Evolutionary conservation across 2,888 invertebrate species (phyloP).

Genomic region (Drosophila mercatorum): DNA sequence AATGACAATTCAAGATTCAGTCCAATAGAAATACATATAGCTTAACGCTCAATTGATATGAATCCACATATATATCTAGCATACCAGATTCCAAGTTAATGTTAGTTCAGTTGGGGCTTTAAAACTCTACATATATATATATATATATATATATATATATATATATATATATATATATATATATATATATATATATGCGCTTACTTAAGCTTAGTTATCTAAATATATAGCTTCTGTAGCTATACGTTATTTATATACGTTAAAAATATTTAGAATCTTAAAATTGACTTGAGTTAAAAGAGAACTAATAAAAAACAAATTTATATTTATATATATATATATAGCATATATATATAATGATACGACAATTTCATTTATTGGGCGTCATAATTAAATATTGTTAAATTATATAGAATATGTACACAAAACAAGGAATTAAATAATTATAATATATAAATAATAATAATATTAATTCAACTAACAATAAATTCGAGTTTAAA

Average conservation of each 20-base stretch:
- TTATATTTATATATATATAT: conserved; percentile 1
- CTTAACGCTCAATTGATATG: conserved; percentile 64
- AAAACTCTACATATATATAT: conserved; percentile 22
- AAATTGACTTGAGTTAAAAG: conserved; percentile 56
- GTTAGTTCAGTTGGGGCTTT: conserved; percentile 44
- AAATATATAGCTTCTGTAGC: conserved; percentile 38
- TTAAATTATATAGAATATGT: conserved; percentile 68
- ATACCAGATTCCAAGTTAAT: conserved; percentile 12
- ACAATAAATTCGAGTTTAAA: conserved; percentile 71
- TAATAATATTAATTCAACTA: conserved; percentile 59
- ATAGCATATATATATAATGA: conserved; percentile 17
- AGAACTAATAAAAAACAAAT: background rate
- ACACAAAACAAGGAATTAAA: conserved; percentile 59
- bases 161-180: too few relatives aligned
- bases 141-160: too few relatives aligned
- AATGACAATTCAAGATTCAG: conserved; percentile 72
- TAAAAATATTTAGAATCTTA: conserved; percentile 52
- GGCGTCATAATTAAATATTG: conserved; percentile 64
- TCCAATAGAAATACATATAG: conserved; percentile 65
- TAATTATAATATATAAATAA: conserved; percentile 66
- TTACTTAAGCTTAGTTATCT: conserved; percentile 24
- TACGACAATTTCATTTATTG: conserved; percentile 72
- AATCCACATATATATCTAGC: conserved; percentile 35
- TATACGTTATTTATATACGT: conserved; percentile 27
- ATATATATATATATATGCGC: conserved; percentile 31